Percentiles rank a stretch among this genome's conserved stretches.
phyloP scores from a whole-genome alignment of 30 jellyfish, hydroid and myxozoan species.

The Aurelia aurita region DNA sequence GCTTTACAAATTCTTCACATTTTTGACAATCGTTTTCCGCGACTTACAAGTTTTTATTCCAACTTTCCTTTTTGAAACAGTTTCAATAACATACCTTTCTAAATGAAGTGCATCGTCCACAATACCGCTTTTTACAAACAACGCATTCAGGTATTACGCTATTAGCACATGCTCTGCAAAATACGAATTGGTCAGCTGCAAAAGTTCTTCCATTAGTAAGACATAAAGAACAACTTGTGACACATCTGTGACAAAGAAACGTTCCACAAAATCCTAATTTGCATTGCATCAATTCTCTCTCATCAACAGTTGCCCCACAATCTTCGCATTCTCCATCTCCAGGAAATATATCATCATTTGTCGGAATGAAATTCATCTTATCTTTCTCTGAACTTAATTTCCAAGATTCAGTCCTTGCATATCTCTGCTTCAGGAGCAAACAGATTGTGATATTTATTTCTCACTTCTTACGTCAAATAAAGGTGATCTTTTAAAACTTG shows the following conservation, averaged over 20 bases:
- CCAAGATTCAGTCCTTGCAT: too few species aligned
- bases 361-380: not conserved
- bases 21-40: too few species aligned
- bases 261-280: conserved; percentile 58
- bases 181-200: not conserved
- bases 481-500: too few species aligned
- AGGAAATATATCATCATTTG: too few species aligned
- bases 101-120: conserved; percentile 50
- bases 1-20: too few species aligned
- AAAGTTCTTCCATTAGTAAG: not conserved
- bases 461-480: too few species aligned
- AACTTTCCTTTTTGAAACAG: too few species aligned
- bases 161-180: conserved; percentile 35
- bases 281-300: conserved; percentile 30
- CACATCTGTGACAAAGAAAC: conserved; percentile 29
- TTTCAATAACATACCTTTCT: conserved; percentile 21
- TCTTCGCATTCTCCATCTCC: conserved; percentile 51
- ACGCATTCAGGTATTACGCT: conserved; percentile 32
- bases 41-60: too few species aligned
- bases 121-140: conserved; percentile 24
- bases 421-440: too few species aligned
- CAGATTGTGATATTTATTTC: too few species aligned
- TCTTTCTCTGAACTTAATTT: too few species aligned
- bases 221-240: conserved; percentile 22
- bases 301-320: conserved; percentile 27